Conservation (phyloP, 2,113 vertebrate species). For the Psophia crepitans region DNA sequence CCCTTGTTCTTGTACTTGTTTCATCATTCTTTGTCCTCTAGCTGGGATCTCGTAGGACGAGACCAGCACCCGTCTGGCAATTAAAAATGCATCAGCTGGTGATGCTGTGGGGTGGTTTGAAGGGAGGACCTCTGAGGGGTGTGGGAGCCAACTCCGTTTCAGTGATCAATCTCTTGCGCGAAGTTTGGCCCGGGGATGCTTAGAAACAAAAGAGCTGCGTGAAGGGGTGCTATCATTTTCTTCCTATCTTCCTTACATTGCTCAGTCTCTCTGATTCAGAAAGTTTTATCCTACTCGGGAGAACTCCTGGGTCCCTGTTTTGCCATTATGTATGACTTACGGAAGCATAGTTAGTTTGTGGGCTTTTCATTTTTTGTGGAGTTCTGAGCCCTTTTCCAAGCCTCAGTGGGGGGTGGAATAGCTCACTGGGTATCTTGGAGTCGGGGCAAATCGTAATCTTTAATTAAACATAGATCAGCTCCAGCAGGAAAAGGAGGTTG, state of each 20-base stretch:
- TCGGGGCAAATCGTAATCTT: not conserved
- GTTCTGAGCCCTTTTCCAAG: not conserved
- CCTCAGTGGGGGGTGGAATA: not conserved
- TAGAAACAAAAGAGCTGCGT: not conserved
- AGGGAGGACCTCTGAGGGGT: not conserved
- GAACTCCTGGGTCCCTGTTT: conserved; percentile 8
- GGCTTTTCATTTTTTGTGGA: not conserved
- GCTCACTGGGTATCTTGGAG: not conserved
- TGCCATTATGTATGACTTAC: not conserved
- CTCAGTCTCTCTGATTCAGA: conserved; percentile 34
- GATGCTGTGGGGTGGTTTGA: not conserved
- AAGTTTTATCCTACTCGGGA: conserved; percentile 18
- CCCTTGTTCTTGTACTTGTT: not conserved
- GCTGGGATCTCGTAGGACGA: not conserved
- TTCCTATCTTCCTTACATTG: conserved; percentile 32
- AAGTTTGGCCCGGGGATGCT: not conserved
- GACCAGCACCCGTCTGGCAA: not conserved
- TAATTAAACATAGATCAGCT: not conserved
- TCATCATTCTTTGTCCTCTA: not conserved
- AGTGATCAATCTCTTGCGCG: not conserved
- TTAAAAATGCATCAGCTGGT: not conserved
- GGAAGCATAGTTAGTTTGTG: not conserved
- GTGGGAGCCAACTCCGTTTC: not conserved
- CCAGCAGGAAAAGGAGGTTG: not conserved
- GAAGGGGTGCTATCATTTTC: conserved; percentile 17